phyloP scores from a whole-genome alignment of 2,888 invertebrate genomes.

The Kryphioiulus occultus region DNA sequence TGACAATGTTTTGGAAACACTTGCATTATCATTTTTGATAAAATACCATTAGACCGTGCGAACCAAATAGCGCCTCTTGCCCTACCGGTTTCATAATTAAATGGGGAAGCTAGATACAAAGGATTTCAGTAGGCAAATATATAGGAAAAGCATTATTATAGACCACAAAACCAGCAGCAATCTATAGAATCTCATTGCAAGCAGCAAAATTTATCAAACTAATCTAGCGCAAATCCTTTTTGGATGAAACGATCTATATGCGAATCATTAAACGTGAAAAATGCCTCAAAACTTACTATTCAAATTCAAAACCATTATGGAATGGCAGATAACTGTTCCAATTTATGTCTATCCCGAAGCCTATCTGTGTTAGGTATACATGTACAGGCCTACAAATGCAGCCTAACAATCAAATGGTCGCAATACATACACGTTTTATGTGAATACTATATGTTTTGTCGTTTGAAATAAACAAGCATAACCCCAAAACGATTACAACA shows the following conservation, averaged over 20 bases:
- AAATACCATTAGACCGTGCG: not conserved
- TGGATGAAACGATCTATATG: not conserved
- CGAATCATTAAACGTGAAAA: not conserved
- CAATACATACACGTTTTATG: no score
- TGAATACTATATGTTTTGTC: not conserved
- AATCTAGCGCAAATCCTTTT: not conserved
- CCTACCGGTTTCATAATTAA: not conserved
- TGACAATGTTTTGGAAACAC: not conserved
- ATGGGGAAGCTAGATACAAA: not conserved
- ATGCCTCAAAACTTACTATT: not conserved
- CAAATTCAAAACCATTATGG: not conserved
- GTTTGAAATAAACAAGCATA: not conserved
- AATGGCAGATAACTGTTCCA: not conserved
- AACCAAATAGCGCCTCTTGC: not conserved
- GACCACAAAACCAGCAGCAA: not conserved
- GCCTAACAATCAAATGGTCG: no score
- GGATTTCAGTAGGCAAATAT: not conserved
- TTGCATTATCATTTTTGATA: not conserved
- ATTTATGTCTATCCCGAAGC: not conserved
- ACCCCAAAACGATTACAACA: not conserved
- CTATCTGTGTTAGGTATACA: not conserved
- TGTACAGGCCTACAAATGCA: no score
- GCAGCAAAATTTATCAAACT: not conserved
- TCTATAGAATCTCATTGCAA: not conserved
- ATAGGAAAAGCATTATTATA: not conserved